Base-by-base conservation (phyloP, 2,113 vertebrate genomes). In the Polyodon spathula region DNA sequence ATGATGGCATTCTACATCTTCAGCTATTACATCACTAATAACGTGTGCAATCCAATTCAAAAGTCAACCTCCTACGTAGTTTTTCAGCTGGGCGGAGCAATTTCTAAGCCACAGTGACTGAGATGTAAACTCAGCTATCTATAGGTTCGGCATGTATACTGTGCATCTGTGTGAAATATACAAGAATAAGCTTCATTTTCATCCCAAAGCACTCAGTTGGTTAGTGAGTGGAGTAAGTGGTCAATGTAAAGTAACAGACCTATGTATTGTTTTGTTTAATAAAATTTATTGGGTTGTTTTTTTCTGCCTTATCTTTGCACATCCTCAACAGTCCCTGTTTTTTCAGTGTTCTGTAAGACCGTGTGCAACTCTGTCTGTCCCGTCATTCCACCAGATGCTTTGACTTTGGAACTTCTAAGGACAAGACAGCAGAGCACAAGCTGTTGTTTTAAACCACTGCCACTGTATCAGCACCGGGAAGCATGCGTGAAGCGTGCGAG, bases 401-500 rank as follows among this genome's bases (percentile, higher is more conserved):
- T 27, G 8, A n/a, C 27, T 4, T 8, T 44, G 54, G 61, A 46
- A 4, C 42, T 14, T 38, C 40, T 38, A 12, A 17, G 56, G 43
- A 51, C 37, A 12, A 27, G 11, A 44, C 14, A 37, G 8, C 43
- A 57, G 15, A 40, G 40, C 37, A 14, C 12, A 37, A 17, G n/a
- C 43, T 9, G 27, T 16, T 27, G 55, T 42, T 8, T 40, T 38
- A 40, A 37, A 15, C 43, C 54, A 57, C 14, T 15, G 6, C 57
- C 43, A 50, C 43, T 37, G 15, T 15, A 16, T 12, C 44, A 43
- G 37, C 4, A n/a, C 54, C 46, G 53, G 54, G 59, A 65, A 62
- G 60, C 59, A 59, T 57, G 48, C 40, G 54, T 55, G 12, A 61
- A 66, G 37, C n/a, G 56, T 50, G 56, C 7, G 39, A 15, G 8